Conservation (phyloP, 2,888 invertebrate species). For the Drosophila mercatorum region DNA sequence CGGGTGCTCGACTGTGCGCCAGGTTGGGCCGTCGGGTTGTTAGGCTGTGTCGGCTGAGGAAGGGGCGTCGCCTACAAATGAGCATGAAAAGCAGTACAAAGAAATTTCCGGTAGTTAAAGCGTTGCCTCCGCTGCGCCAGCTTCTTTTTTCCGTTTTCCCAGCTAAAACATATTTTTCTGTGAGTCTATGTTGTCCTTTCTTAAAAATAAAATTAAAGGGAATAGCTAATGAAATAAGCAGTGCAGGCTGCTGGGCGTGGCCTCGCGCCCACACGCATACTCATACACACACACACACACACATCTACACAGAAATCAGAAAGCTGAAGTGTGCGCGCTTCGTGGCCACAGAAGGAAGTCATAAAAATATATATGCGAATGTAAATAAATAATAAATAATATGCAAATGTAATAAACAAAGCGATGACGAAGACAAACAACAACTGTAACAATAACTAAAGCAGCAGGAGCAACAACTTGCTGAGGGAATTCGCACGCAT, state of each 20-base stretch:
- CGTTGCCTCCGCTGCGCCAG: slow-evolving; percentile 53
- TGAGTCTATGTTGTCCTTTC: slow-evolving; percentile 39
- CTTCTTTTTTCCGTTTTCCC: not conserved
- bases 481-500: slow-evolving; percentile 61
- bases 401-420: slow-evolving; percentile 80
- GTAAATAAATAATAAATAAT: slow-evolving; percentile 80
- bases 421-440: slow-evolving; percentile 55
- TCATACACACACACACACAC: slow-evolving; percentile 1
- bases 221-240: slow-evolving; percentile 79
- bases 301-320: slow-evolving; percentile 25
- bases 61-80: slow-evolving; percentile 61
- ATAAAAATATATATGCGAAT: slow-evolving; percentile 65
- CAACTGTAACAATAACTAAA: slow-evolving; percentile 13
- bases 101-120: slow-evolving; percentile 80
- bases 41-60: not conserved
- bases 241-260: slow-evolving; percentile 37
- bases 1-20: slow-evolving; percentile 23
- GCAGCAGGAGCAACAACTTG: slow-evolving; percentile 12
- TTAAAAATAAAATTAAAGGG: slow-evolving; percentile 60
- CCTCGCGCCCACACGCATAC: not conserved
- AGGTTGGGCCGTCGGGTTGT: not conserved
- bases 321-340: slow-evolving; percentile 41
- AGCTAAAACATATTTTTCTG: slow-evolving; percentile 56
- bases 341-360: slow-evolving; percentile 59
- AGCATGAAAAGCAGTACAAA: slow-evolving; percentile 75